Evolutionary conservation across 2,113 vertebrate genomes (phyloP), one percentile per base, ranked within the genome.

Genomic region (Axis porcinus): DNA sequence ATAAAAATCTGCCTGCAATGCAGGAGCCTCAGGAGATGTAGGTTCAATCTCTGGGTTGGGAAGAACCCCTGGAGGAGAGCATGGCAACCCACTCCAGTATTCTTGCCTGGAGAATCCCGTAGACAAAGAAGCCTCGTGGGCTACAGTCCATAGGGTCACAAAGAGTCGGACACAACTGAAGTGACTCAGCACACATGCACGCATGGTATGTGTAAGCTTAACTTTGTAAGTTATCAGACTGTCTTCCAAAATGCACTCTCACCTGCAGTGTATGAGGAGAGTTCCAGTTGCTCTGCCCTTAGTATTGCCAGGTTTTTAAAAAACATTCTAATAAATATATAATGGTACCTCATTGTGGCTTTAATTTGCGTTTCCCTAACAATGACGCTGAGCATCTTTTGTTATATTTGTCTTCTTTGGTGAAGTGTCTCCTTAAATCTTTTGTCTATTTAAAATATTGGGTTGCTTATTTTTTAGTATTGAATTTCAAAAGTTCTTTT

Each of bases 391-490:
- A 62, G 4, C 33, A 74, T 93, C 30, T 93, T 95, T 95, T 86
- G 43, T 54, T 27, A 4, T 55, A 70, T 57, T 84, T 97, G 28
- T 82, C 70, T 89, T 88, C 55, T 64, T 84, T 25, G 25, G n/a
- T 87, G 30, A 97, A 62, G 16, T 52, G 12, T 91, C 67, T 84
- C 50, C 62, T 64, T 52, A 93, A 57, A 62, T 64, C n/a, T 92
- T 97, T 91, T 90, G 21, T 57, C 90, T 62, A n/a, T 45, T 95
- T 96, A 50, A 16, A 64, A 95, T 86, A 92, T 12, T 52, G 36
- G 36, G 23, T 76, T 94, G 67, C 45, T 81, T 55, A 76, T 36
- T 16, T 91, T 94, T 92, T 60, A 88, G 30, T 47, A 92, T 43
- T 87, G 40, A 90, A 96, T 88, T 95, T 86, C 76, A 14, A 79